These are phyloP conservation scores for Lasioglossum morio DNA, from an alignment of 2,888 invertebrate species.

Conservation along the genomic window DNA sequence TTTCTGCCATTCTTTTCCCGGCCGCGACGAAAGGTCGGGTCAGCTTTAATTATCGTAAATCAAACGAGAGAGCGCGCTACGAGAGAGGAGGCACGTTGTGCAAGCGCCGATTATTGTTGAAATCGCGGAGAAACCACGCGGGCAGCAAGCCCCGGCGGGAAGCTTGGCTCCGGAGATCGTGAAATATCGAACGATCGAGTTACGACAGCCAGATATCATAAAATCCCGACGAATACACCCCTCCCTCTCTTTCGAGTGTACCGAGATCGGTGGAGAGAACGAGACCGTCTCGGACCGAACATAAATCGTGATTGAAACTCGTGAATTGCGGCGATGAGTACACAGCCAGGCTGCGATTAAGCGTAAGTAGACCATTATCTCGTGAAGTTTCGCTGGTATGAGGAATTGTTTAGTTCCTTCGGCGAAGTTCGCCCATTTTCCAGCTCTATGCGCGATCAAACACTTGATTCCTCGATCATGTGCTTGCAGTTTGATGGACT, in stretches of 20 bases:
- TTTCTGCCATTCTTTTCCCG: conserved; percentile 51
- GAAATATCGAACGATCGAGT: conserved; percentile 69
- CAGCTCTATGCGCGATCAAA: background rate
- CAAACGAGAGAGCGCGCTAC: conserved; percentile 75
- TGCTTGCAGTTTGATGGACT: background rate
- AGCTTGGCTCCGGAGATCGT: conserved; percentile 50
- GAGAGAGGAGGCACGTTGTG: conserved; percentile 61
- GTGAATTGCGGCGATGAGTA: background rate
- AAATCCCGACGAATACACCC: background rate
- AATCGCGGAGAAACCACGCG: conserved; percentile 68
- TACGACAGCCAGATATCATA: conserved; percentile 33
- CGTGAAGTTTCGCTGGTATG: background rate
- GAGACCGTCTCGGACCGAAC: background rate
- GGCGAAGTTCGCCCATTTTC: background rate
- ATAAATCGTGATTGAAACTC: background rate
- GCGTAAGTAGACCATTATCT: background rate
- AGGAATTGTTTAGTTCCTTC: background rate
- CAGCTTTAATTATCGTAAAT: conserved; percentile 83
- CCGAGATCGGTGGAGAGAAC: background rate
- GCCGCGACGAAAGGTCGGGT: conserved; percentile 81
- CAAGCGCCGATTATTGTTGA: conserved; percentile 76
- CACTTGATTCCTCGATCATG: background rate
- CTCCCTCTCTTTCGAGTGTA: background rate
- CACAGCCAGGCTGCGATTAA: background rate
- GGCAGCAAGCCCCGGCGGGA: conserved; percentile 26